These are phyloP conservation scores for Falco rusticolus DNA, from an alignment of 2,797 vertebrate species.

Conservation along the genomic window DNA sequence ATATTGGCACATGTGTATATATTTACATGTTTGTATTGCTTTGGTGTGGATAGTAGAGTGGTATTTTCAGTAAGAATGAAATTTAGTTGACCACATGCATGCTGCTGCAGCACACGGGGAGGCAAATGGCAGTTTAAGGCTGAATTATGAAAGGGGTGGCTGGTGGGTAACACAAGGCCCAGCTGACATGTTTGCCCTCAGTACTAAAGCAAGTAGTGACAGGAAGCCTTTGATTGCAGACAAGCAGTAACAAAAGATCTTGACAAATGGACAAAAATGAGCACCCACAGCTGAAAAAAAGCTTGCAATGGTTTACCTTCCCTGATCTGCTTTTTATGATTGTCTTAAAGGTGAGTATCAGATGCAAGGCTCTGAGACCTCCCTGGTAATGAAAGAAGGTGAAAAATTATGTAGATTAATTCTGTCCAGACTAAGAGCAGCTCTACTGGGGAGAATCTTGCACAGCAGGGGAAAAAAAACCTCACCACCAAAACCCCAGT, in stretches of 20 bases:
- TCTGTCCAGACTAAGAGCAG: background rate
- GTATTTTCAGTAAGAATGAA: background rate
- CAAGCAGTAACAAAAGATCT: conserved; percentile 4
- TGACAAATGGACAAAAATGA: conserved; percentile 25
- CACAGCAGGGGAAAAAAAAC: background rate
- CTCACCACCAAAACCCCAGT: background rate
- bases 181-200: background rate
- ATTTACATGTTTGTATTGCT: background rate
- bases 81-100: background rate
- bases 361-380: background rate
- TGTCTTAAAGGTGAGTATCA: background rate
- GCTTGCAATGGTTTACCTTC: background rate
- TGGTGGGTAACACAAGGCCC: background rate
- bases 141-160: background rate
- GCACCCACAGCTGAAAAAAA: background rate
- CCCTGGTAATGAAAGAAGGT: background rate
- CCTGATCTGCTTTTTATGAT: background rate
- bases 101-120: background rate
- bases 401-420: background rate
- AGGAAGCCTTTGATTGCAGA: background rate
- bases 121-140: background rate
- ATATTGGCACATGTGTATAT: background rate
- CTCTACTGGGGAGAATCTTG: background rate
- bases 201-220: background rate
- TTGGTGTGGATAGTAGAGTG: background rate